Conservation (phyloP, 2,888 invertebrate species). For the Petrolisthes cinctipes region DNA sequence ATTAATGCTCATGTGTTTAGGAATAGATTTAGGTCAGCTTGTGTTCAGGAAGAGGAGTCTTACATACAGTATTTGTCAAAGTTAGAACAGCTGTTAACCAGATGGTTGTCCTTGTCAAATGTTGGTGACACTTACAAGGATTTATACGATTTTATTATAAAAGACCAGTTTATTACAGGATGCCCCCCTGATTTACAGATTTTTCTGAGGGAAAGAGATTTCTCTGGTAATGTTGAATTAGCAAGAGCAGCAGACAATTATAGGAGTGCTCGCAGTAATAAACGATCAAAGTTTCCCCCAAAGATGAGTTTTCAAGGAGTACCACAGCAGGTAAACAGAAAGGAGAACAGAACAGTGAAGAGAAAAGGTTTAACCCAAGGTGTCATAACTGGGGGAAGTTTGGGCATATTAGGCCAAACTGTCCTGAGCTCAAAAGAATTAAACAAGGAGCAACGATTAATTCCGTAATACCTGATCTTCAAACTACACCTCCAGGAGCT, state of each 20-base stretch:
- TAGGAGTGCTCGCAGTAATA: neutral
- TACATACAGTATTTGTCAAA: neutral
- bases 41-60: neutral
- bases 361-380: neutral
- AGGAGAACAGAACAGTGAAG: neutral
- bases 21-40: neutral
- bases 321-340: neutral
- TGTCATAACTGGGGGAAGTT: neutral
- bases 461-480: neutral
- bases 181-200: neutral
- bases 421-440: neutral
- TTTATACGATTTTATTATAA: neutral
- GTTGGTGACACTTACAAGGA: neutral
- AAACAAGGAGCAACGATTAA: neutral
- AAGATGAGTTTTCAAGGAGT: neutral
- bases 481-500: neutral
- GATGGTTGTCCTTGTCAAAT: neutral
- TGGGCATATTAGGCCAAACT: neutral
- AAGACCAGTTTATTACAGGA: neutral
- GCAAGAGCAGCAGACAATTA: neutral
- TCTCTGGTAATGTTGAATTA: neutral
- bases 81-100: neutral
- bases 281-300: neutral
- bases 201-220: neutral
- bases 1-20: neutral